Conservation (phyloP, 2,888 invertebrate species). For the Bugula neritina region DNA sequence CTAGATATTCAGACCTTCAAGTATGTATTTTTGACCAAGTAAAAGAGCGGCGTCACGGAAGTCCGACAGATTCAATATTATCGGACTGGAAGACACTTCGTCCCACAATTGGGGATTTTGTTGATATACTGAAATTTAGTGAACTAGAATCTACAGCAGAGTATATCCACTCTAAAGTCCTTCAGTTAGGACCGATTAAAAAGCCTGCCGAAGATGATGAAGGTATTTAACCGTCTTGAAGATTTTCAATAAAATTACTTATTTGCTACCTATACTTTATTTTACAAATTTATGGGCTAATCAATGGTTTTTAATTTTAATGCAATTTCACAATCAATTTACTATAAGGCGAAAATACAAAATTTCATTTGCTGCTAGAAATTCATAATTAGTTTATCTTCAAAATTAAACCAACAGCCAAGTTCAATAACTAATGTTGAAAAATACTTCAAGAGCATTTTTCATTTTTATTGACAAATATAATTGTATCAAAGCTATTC, state of each 20-base stretch:
- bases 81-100: background rate
- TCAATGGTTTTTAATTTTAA: too few species aligned
- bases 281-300: too few species aligned
- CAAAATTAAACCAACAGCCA: too few species aligned
- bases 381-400: too few species aligned
- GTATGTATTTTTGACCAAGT: constrained; percentile 14
- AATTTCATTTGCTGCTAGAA: background rate
- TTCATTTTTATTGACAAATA: too few species aligned
- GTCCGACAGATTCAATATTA: constrained; percentile 6
- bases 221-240: background rate
- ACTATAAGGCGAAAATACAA: background rate
- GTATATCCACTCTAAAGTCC: background rate
- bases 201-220: background rate
- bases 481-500: too few species aligned
- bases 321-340: too few species aligned
- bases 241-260: too few species aligned
- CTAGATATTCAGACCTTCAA: background rate
- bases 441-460: too few species aligned
- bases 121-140: background rate
- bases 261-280: too few species aligned
- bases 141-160: background rate
- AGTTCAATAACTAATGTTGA: too few species aligned
- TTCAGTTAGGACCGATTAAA: constrained; percentile 13
- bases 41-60: background rate
- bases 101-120: constrained; percentile 9